phyloP scores from a whole-genome alignment of 2,888 invertebrate species.

The Eulithis prunata region DNA sequence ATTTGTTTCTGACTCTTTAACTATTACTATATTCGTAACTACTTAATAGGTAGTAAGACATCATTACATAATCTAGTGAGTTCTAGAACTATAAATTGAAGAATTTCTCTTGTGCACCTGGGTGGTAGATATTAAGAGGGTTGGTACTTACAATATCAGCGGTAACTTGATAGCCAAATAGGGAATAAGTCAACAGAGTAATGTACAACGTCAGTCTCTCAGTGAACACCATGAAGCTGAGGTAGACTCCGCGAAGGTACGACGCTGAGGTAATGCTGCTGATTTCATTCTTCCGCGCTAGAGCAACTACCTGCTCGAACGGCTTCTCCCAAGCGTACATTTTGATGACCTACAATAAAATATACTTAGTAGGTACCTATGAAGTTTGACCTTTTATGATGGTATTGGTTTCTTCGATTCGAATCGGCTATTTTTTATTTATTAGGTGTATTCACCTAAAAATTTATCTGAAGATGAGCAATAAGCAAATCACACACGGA shows the following conservation, averaged over 20 bases:
- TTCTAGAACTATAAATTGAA: neutral
- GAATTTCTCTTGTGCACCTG: neutral
- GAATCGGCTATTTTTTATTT: neutral
- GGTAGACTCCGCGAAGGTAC: constrained; percentile 87
- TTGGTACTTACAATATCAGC: constrained; percentile 77
- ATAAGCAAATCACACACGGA: constrained; percentile 5
- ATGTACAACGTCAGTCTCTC: constrained; percentile 93
- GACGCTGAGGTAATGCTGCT: constrained; percentile 86
- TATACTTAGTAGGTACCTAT: neutral
- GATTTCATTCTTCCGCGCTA: constrained; percentile 89
- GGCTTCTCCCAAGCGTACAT: constrained; percentile 99
- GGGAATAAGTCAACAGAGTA: constrained; percentile 90
- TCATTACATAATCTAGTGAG: neutral
- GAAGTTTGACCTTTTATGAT: neutral
- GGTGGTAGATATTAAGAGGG: neutral
- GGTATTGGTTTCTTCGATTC: neutral
- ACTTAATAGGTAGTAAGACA: too few species aligned
- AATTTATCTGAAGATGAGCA: neutral
- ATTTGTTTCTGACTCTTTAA: neutral
- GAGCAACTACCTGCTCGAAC: constrained; percentile 92
- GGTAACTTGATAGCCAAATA: constrained; percentile 85
- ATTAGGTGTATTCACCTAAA: too few species aligned
- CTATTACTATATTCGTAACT: neutral
- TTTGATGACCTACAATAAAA: constrained; percentile 90
- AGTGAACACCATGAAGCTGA: constrained; percentile 91